phyloP scores from a whole-genome alignment of 2,888 invertebrate genomes.

The Scaptomyza flava region DNA sequence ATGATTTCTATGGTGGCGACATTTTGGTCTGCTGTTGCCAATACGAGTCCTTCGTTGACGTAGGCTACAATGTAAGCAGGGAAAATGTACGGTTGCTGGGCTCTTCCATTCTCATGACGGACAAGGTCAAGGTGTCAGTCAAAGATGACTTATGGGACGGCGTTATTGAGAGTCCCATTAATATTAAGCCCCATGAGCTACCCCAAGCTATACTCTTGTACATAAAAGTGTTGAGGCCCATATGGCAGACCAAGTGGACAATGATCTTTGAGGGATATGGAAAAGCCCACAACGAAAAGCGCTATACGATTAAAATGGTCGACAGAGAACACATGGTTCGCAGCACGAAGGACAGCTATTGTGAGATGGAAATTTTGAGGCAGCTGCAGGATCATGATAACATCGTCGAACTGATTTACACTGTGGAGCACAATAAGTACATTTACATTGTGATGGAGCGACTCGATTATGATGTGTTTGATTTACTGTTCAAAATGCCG shows the following conservation, averaged over 20 bases:
- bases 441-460: slow-evolving; percentile 27
- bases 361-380: slow-evolving; percentile 33
- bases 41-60: slow-evolving; percentile 23
- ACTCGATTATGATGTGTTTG: slow-evolving; percentile 21
- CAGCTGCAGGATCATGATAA: slow-evolving; percentile 35
- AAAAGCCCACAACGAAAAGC: background rate
- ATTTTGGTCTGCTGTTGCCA: slow-evolving; percentile 40
- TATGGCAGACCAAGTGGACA: background rate
- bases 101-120: slow-evolving; percentile 7
- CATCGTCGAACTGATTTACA: slow-evolving; percentile 37
- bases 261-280: slow-evolving; percentile 21
- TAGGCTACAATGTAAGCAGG: slow-evolving; percentile 25
- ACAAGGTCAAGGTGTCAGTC: background rate
- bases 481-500: background rate
- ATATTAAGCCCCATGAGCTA: slow-evolving; percentile 1
- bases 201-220: slow-evolving; percentile 15
- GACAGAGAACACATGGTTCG: slow-evolving; percentile 7
- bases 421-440: slow-evolving; percentile 24
- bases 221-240: slow-evolving; percentile 1
- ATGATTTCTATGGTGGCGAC: slow-evolving; percentile 30
- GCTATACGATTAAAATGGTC: slow-evolving; percentile 34
- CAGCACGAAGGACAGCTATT: background rate
- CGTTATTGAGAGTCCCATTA: background rate
- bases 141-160: accelerated
- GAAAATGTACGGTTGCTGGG: slow-evolving; percentile 14